Evolutionary conservation across 2,797 vertebrate genomes (phyloP).

Genomic region (Pantherophis vulpinus): DNA sequence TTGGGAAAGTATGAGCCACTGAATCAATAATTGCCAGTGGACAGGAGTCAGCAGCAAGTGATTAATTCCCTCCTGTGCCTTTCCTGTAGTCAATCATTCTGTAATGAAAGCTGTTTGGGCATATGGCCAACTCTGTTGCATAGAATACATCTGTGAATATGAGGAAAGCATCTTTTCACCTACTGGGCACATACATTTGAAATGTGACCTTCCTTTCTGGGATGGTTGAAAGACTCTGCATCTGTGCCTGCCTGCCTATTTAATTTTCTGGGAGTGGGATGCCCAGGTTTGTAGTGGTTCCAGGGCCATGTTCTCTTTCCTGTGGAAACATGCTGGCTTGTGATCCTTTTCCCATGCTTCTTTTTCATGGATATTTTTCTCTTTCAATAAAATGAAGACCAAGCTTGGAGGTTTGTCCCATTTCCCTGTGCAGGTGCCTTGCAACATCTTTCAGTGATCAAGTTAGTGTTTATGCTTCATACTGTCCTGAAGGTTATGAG

Average conservation of each 20-base stretch:
- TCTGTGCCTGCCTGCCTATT: not conserved
- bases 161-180: not conserved
- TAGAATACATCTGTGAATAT: not conserved
- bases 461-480: not conserved
- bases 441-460: not conserved
- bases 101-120: not conserved
- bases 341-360: not conserved
- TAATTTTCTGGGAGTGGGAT: not conserved
- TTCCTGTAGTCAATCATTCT: not conserved
- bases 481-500: not conserved
- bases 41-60: not conserved
- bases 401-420: slow-evolving; percentile 35
- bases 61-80: not conserved
- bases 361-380: slow-evolving; percentile 39
- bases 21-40: not conserved
- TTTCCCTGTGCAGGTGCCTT: not conserved
- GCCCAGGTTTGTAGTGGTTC: not conserved
- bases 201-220: slow-evolving; percentile 4
- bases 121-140: not conserved
- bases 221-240: not conserved
- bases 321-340: not conserved
- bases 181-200: not conserved
- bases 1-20: not conserved
- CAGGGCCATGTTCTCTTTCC: slow-evolving; percentile 19
- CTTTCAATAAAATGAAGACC: slow-evolving; percentile 65